A percentile compares a stretch with the other conserved stretches of the same genome.
phyloP scores from a whole-genome alignment of 2,888 invertebrate genomes.

The Limnephilus lunatus region DNA sequence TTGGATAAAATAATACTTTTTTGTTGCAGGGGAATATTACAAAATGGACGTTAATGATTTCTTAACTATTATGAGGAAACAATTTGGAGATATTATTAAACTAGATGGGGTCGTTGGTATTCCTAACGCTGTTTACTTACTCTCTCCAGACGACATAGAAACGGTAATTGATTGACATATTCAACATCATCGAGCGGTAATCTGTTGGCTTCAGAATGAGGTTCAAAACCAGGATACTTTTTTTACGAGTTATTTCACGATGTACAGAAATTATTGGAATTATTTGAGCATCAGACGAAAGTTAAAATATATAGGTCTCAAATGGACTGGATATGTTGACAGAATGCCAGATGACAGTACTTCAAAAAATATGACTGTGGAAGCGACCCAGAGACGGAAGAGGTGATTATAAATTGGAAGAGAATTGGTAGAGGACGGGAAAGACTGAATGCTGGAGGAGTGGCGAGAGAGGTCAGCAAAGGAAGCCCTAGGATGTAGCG shows the following conservation, averaged over 20 bases:
- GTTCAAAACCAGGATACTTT: background rate
- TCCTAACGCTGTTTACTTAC: slow-evolving; percentile 78
- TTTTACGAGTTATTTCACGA: background rate
- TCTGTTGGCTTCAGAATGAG: background rate
- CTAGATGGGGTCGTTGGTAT: slow-evolving; percentile 77
- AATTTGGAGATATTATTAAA: slow-evolving; percentile 78
- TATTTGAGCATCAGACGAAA: background rate
- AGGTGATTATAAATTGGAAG: too few species aligned
- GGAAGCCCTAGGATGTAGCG: background rate
- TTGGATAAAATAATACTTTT: slow-evolving; percentile 6
- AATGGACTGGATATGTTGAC: too few species aligned
- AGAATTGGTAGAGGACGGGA: too few species aligned
- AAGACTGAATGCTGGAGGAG: too few species aligned
- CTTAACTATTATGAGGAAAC: slow-evolving; percentile 72
- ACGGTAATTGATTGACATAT: slow-evolving; percentile 53
- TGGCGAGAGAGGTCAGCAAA: too few species aligned
- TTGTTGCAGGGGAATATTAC: slow-evolving; percentile 72
- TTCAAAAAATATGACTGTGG: too few species aligned
- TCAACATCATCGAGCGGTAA: background rate
- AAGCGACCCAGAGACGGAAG: too few species aligned
- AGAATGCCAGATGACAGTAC: too few species aligned
- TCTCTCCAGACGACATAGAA: slow-evolving; percentile 78
- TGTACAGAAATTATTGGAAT: background rate
- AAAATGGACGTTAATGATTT: slow-evolving; percentile 76
- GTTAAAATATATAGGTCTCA: too few species aligned